Evolutionary conservation across 2,797 vertebrate species (phyloP).

Genomic region (Numenius phaeopus): DNA sequence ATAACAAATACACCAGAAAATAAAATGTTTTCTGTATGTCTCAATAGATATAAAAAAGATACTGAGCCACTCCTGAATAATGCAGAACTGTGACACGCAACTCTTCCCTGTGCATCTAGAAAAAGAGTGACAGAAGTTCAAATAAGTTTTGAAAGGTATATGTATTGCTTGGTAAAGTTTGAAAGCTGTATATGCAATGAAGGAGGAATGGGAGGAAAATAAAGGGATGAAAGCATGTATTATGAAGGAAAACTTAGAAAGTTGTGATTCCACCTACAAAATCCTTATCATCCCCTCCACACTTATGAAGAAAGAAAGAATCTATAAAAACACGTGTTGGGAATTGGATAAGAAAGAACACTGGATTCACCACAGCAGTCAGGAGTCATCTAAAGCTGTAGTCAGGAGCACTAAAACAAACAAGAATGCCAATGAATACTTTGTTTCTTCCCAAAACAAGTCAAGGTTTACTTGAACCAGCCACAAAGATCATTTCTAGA

Average conservation of each 20-base stretch:
- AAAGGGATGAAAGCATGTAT: not conserved
- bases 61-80: not conserved
- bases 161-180: not conserved
- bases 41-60: not conserved
- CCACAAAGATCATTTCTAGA: not conserved
- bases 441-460: not conserved
- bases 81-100: not conserved
- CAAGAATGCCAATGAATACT: not conserved
- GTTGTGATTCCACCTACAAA: not conserved
- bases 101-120: not conserved
- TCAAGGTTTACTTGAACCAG: not conserved
- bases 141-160: not conserved
- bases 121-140: not conserved
- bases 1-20: not conserved
- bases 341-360: not conserved
- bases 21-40: not conserved
- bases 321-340: not conserved
- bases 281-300: not conserved
- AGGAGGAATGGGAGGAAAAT: not conserved
- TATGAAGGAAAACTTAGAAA: not conserved
- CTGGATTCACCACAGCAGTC: not conserved
- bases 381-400: not conserved
- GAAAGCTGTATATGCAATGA: not conserved
- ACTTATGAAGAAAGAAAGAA: not conserved
- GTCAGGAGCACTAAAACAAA: not conserved